Conservation (phyloP, 2,888 invertebrate species). For the Steinernema carpocapsae region DNA sequence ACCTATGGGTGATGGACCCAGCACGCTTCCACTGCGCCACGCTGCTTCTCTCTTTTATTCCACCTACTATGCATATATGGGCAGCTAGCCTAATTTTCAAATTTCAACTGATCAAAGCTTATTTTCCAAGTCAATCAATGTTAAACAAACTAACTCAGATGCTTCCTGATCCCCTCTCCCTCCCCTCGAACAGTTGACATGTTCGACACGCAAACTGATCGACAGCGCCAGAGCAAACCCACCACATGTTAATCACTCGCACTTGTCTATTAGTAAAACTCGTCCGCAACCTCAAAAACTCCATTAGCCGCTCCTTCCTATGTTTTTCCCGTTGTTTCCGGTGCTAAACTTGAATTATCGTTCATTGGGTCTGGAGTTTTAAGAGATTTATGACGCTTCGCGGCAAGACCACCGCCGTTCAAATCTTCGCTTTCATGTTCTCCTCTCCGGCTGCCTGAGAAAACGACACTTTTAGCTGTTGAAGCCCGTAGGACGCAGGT, state of each 20-base stretch:
- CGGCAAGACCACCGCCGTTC: neutral
- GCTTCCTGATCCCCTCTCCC: neutral
- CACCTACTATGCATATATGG: neutral
- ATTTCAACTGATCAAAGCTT: neutral
- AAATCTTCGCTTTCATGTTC: neutral
- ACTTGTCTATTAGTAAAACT: too few relatives aligned
- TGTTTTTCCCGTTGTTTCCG: neutral
- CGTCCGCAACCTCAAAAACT: neutral
- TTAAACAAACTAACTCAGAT: slow-evolving; percentile 9
- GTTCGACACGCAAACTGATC: slow-evolving; percentile 4
- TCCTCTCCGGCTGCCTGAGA: neutral
- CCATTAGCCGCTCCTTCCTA: neutral
- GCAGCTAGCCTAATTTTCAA: neutral
- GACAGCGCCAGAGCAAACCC: too few relatives aligned
- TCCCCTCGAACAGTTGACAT: slow-evolving; percentile 5
- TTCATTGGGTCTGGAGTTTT: neutral
- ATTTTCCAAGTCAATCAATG: neutral
- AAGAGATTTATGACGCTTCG: neutral
- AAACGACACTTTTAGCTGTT: neutral
- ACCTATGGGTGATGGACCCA: slow-evolving; percentile 89
- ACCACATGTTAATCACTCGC: too few relatives aligned
- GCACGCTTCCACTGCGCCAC: slow-evolving; percentile 84
- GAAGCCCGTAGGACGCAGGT: neutral
- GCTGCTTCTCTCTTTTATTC: slow-evolving; percentile 73
- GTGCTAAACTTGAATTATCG: neutral